Base-by-base conservation (phyloP, 2,888 invertebrate species). In the Lasiommata megera region DNA sequence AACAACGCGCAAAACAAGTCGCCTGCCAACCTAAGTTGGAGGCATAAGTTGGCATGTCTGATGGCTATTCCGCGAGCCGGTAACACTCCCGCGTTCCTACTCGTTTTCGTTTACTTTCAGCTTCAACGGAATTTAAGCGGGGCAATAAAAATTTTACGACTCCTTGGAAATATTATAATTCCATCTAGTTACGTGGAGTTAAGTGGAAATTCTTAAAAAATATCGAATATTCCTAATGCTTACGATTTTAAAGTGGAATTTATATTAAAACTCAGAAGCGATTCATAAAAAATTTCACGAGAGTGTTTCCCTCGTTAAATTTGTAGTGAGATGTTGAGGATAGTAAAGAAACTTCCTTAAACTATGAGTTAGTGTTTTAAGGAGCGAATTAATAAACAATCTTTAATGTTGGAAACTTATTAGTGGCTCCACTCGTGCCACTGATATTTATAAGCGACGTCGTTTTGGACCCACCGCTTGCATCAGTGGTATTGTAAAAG, bases 81-180 rank as follows among this genome's bases (percentile, higher is more conserved):
- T 12, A 23, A 43, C 23, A 36, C 44, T 40, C 28, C 38, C 23
- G 36, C 31, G 40, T 58, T 47, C 47, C 52, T 58, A 34, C 51
- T 56, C 58, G 50, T 54, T 60, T 60, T 55, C 56, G 51, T 57
- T 62, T 59, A 57, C 53, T 60, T 62, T 60, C 58, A 58, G 56
- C 48, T 62, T 57, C 60, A 52, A 37, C 56, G 55, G 58, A 61
- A 63, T 69, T 62, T 59, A 60, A 65, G 53, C 36, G 56, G 57
- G 54, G 61, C 47, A 57, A 65, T 67, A 66, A 66, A 67, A 63
- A 65, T 40, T 46, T 55, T 60, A 52, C 51, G 18, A 43, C 38
- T 52, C 38, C 40, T 54, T 55, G 47, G 56, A 47, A 47, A 54
- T 54, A 60, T 62, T 64, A 63, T 67, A 63, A 66, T 63, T 63